These are phyloP conservation scores for Erynnis tages DNA, from an alignment of 2,888 invertebrate genomes.

Conservation along the genomic window DNA sequence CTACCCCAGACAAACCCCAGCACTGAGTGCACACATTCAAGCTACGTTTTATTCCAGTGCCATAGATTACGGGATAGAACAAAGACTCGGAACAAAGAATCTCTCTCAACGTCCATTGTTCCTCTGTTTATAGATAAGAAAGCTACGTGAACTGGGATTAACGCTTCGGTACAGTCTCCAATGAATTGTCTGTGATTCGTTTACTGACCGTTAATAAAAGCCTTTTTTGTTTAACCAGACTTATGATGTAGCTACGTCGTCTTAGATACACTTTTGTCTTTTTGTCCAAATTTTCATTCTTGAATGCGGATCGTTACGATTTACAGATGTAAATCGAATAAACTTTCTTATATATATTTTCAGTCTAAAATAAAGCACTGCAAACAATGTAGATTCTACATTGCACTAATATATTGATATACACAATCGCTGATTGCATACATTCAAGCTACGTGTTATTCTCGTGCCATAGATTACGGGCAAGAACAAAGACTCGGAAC, in stretches of 20 bases:
- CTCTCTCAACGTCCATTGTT: conserved; percentile 18
- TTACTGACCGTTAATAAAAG: background rate
- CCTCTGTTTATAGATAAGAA: conserved; percentile 22
- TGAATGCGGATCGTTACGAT: too few relatives aligned
- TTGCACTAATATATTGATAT: background rate
- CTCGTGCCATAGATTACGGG: conserved; percentile 22
- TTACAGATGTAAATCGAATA: too few relatives aligned
- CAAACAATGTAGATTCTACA: conserved; percentile 3
- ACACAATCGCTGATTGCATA: conserved; percentile 10
- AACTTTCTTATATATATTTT: too few relatives aligned
- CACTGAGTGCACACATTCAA: conserved; percentile 15
- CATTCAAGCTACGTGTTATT: conserved; percentile 13
- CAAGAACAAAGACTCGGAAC: conserved; percentile 24
- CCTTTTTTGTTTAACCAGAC: background rate
- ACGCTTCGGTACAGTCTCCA: conserved; percentile 13
- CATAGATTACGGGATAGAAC: conserved; percentile 20
- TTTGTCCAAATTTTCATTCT: too few relatives aligned
- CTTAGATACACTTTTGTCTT: too few relatives aligned
- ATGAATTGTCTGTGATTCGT: conserved; percentile 16
- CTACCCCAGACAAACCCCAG: too few relatives aligned
- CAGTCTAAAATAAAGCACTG: background rate
- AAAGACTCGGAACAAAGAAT: conserved; percentile 22
- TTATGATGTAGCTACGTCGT: too few relatives aligned
- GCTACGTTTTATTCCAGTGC: conserved; percentile 11
- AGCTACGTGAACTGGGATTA: conserved; percentile 19